A percentile compares a stretch with the other conserved stretches of the same genome.
phyloP scores from a whole-genome alignment of 2,888 invertebrate genomes.

The Drosophila melanocephala region DNA sequence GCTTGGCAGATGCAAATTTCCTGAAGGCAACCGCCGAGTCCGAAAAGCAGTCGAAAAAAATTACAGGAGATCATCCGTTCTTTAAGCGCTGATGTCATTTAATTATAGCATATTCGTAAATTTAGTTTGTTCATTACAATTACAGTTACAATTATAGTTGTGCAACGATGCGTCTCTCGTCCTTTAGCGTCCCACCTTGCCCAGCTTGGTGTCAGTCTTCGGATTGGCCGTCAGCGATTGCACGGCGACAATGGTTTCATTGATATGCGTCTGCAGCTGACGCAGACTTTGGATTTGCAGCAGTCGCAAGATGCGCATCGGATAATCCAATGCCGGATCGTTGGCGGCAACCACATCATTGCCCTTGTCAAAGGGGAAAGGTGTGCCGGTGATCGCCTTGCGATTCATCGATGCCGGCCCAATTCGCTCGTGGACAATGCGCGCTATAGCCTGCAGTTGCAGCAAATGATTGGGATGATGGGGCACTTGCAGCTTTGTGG shows the following conservation, averaged over 20 bases:
- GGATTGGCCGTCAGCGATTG: constrained; percentile 98
- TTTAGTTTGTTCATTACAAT: constrained; percentile 48
- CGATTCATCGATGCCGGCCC: constrained; percentile 86
- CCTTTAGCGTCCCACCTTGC: constrained; percentile 92
- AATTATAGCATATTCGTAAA: constrained; percentile 21
- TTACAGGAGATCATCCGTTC: constrained; percentile 40
- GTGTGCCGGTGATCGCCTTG: constrained; percentile 86
- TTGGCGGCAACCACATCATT: constrained; percentile 87
- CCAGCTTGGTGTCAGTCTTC: constrained; percentile 97
- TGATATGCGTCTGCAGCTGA: constrained; percentile 94
- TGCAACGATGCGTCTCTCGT: not conserved
- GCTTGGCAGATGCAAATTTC: constrained; percentile 86
- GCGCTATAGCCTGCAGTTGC: constrained; percentile 90
- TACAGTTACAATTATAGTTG: constrained; percentile 43
- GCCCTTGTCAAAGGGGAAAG: constrained; percentile 89
- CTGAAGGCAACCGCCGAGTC: constrained; percentile 59
- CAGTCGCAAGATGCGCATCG: constrained; percentile 91
- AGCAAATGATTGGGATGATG: constrained; percentile 93
- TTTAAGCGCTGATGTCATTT: constrained; percentile 53
- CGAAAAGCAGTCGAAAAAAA: constrained; percentile 22
- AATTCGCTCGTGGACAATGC: constrained; percentile 88
- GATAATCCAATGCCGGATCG: constrained; percentile 89
- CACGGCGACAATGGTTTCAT: constrained; percentile 96
- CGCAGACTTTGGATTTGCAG: constrained; percentile 88
- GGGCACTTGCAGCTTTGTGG: constrained; percentile 91